These are phyloP conservation scores for Corythornis cristatus DNA, from an alignment of 2,113 vertebrate species.

Conservation along the genomic window DNA sequence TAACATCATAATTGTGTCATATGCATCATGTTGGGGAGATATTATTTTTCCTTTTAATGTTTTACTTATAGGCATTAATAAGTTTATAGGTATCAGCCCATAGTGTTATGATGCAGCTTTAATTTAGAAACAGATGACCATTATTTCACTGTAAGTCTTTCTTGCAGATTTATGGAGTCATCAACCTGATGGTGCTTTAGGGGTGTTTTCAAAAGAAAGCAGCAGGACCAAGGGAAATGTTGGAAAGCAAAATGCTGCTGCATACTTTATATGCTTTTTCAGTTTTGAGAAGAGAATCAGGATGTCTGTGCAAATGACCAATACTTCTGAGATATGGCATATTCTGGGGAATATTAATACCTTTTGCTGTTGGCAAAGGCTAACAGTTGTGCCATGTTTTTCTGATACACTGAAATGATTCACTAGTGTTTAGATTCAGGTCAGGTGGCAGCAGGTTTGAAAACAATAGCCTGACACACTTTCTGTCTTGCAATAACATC, in stretches of 20 bases:
- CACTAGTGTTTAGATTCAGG: too few relatives aligned
- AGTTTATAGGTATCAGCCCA: slow-evolving; percentile 22
- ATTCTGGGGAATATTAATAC: too few relatives aligned
- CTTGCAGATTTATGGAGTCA: slow-evolving; percentile 63
- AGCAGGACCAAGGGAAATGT: background rate
- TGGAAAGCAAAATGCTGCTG: slow-evolving; percentile 6
- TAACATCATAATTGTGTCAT: background rate
- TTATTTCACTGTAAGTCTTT: slow-evolving; percentile 57
- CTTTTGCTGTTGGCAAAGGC: too few relatives aligned
- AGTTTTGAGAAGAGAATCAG: background rate
- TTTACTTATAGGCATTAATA: slow-evolving; percentile 31
- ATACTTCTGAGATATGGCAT: too few relatives aligned
- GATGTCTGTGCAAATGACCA: too few relatives aligned
- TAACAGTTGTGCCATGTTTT: too few relatives aligned
- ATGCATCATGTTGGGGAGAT: background rate
- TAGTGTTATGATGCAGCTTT: slow-evolving; percentile 38
- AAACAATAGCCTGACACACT: too few relatives aligned
- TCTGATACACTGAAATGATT: too few relatives aligned
- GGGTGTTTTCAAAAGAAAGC: slow-evolving; percentile 15
- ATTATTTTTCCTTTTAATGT: slow-evolving; percentile 20
- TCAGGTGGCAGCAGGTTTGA: too few relatives aligned
- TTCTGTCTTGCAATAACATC: too few relatives aligned
- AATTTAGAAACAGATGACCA: slow-evolving; percentile 66
- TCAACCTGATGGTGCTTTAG: slow-evolving; percentile 57
- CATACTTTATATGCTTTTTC: background rate